Percentiles rank a stretch among this genome's conserved stretches.
phyloP scores from a whole-genome alignment of 1,140 invertebrate genomes.

The Drosophila burlai region DNA sequence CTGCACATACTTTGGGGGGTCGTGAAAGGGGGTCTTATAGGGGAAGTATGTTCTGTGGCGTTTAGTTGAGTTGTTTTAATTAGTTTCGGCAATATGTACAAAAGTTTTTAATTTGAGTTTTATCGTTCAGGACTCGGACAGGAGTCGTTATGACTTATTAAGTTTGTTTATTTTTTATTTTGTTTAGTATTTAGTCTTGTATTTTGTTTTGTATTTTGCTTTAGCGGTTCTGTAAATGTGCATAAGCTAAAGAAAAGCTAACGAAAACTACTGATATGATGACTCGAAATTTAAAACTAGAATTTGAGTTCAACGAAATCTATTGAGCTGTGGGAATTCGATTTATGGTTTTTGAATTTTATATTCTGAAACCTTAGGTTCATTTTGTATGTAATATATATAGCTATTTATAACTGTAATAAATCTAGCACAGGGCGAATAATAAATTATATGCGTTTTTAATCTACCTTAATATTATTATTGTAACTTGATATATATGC shows the following conservation, averaged over 20 bases:
- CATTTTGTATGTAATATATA: neutral
- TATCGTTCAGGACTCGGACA: slow-evolving; percentile 19
- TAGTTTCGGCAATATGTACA: slow-evolving; percentile 52
- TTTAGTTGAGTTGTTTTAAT: slow-evolving; percentile 46
- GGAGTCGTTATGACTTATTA: slow-evolving; percentile 20
- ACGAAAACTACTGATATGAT: slow-evolving; percentile 36
- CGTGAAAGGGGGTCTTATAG: slow-evolving; percentile 1
- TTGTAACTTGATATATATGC: too few species aligned
- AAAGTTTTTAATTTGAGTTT: slow-evolving; percentile 47
- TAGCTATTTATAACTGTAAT: too few species aligned
- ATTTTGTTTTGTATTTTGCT: neutral
- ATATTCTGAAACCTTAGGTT: neutral
- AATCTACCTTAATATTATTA: too few species aligned
- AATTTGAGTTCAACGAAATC: neutral
- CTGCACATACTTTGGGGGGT: slow-evolving; percentile 24
- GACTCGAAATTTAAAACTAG: slow-evolving; percentile 4
- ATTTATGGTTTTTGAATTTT: neutral
- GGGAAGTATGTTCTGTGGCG: slow-evolving; percentile 19
- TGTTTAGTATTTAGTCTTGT: neutral
- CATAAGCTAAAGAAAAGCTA: slow-evolving; percentile 52
- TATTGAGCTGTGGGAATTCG: neutral
- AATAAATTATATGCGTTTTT: too few species aligned
- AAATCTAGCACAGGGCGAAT: too few species aligned
- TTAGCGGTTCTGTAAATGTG: slow-evolving; percentile 28
- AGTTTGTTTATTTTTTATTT: neutral